phyloP scores from a whole-genome alignment of 2,888 invertebrate species.

The Scrobipalpa atriplicella region DNA sequence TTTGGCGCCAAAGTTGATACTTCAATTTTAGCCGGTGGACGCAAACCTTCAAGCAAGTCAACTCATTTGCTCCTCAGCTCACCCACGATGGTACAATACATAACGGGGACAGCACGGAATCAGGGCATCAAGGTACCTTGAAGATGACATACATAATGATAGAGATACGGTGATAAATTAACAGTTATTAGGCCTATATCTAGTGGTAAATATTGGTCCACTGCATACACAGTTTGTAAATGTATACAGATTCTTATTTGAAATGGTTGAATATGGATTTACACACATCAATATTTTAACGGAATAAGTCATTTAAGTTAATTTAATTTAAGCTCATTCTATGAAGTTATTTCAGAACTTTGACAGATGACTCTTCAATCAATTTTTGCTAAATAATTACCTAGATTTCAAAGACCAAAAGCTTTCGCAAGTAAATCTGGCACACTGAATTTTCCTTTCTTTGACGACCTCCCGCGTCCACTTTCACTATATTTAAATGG shows the following conservation, averaged over 20 bases:
- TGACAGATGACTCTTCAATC: too few species aligned
- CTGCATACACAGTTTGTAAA: neutral
- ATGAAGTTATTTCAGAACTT: too few species aligned
- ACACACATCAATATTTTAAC: too few species aligned
- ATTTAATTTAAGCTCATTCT: too few species aligned
- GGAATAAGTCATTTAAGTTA: too few species aligned
- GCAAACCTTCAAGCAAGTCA: neutral
- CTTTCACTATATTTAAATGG: conserved; percentile 11
- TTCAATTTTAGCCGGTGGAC: neutral
- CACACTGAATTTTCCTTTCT: neutral
- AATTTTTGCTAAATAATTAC: neutral
- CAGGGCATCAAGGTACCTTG: conserved; percentile 11
- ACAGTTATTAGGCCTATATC: neutral
- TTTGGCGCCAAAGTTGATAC: neutral
- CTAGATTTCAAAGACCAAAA: neutral
- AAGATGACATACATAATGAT: neutral
- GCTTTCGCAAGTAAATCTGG: neutral
- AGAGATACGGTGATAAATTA: neutral
- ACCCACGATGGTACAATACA: conserved; percentile 15
- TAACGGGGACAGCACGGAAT: conserved; percentile 13
- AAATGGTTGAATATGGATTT: too few species aligned
- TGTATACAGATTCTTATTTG: too few species aligned
- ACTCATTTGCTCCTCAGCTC: neutral
- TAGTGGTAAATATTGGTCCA: conserved; percentile 1
- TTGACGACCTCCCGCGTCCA: conserved; percentile 8